These are phyloP conservation scores for Probaryconus sp. DNA, from an alignment of 1,140 invertebrate genomes.

Conservation along the genomic window DNA sequence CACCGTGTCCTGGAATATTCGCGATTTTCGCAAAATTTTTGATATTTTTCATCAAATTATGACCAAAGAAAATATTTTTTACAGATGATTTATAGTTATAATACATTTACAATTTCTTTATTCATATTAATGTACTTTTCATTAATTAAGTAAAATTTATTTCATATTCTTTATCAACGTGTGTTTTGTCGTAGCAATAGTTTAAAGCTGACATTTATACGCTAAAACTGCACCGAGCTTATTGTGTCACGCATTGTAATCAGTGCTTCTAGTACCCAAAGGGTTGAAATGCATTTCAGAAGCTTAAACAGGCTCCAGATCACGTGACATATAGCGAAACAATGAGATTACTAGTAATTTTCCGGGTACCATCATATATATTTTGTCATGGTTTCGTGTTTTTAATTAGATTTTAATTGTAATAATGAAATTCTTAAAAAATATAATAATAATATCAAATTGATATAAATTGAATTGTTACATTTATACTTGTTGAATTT, in stretches of 20 bases:
- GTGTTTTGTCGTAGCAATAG: conserved; percentile 32
- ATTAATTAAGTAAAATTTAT: conserved; percentile 2
- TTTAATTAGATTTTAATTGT: conserved; percentile 13
- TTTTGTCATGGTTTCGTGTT: conserved; percentile 9
- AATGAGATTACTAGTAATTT: conserved; percentile 48
- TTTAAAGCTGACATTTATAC: conserved; percentile 42
- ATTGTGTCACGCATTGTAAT: conserved; percentile 47
- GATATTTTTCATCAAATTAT: no score
- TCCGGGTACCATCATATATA: conserved; percentile 25
- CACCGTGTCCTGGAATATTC: no score
- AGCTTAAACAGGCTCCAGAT: conserved; percentile 44
- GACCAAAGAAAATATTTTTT: no score
- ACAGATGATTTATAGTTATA: no score
- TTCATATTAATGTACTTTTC: no score
- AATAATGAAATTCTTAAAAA: no score
- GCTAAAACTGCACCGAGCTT: conserved; percentile 46
- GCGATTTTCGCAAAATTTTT: no score
- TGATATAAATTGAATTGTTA: no score
- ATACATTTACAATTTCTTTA: neutral
- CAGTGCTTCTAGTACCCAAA: conserved; percentile 45
- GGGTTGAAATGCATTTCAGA: conserved; percentile 52
- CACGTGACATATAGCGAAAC: conserved; percentile 47
- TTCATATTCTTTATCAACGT: conserved; percentile 36
- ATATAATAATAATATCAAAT: no score
- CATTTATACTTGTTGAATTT: no score